Evolutionary conservation across 2,797 vertebrate species (phyloP).

Genomic region (Masticophis lateralis): DNA sequence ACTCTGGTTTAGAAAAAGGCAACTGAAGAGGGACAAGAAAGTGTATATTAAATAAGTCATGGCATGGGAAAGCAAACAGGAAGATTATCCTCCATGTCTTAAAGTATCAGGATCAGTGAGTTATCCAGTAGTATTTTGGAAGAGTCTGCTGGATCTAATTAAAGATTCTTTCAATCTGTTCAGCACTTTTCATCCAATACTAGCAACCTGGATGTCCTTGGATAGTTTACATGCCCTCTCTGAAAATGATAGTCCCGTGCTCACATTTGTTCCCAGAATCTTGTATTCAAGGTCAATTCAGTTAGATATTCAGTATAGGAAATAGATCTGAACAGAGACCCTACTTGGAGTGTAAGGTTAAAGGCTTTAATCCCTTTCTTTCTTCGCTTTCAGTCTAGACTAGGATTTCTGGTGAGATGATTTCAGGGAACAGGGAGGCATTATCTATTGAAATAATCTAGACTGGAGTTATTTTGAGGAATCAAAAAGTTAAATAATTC

Average conservation of each 20-base stretch:
- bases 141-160: background rate
- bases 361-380: background rate
- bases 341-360: background rate
- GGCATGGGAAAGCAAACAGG: background rate
- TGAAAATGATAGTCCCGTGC: background rate
- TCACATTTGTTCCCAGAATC: background rate
- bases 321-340: background rate
- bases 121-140: background rate
- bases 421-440: background rate
- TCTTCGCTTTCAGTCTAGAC: background rate
- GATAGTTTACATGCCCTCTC: background rate
- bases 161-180: background rate
- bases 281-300: background rate
- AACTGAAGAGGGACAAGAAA: background rate
- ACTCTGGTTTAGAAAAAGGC: background rate
- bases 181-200: background rate
- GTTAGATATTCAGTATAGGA: background rate
- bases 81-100: background rate
- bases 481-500: background rate
- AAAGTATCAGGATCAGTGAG: background rate
- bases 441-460: background rate
- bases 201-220: background rate
- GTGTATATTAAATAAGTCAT: background rate
- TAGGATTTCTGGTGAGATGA: background rate
- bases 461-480: background rate